Base-by-base conservation (phyloP, 2,797 vertebrate genomes). In the Orientallactaga sibirica region DNA sequence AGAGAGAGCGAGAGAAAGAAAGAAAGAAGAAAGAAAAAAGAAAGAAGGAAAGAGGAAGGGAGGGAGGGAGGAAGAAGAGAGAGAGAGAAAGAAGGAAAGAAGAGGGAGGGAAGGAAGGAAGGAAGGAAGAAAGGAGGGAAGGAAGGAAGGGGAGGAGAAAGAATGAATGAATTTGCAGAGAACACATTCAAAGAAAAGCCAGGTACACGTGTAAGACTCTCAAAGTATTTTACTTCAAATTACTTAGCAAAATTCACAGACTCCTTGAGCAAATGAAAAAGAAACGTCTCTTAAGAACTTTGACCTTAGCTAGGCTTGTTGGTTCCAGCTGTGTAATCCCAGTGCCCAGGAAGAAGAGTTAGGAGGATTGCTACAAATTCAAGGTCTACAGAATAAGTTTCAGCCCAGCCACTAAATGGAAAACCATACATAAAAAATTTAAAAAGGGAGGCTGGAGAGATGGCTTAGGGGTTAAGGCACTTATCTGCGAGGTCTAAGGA, bases 181-280 rank as follows among this genome's bases (percentile, higher is more conserved):
- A 15, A 74, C 80, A 55, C 14, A 71, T 48, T 37, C 90, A 67
- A 64, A 33, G 55, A 73, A 64, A 33, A 43, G 10, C 22, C 81
- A 85, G 62, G 80, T 55, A 80, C 62, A 37, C 15, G 55, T 16
- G 29, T n/a, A 85, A 85, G 58, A 84, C 5, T 79, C 62, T 85
- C 77, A 88, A 18, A 84, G n/a, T 68, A 91, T 80, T 94, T 91
- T 62, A 75, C 14, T 25, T 80, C 48, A 80, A 80, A n/a, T 86
- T 82, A 75, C 37, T 91, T 93, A 88, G 88, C 37, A 66, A 93
- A n/a, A 9, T 78, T 25, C n/a, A 48, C 5, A 74, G 68, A 91
- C 11, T 68, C n/a, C 48, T 78, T 6, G 25, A 74, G 67, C 27
- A 88, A 91, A 87, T 66, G 77, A 88, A 68, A 62, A 77, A 37